phyloP scores from a whole-genome alignment of 2,888 invertebrate genomes.

The Zaprionus obscuricornis region DNA sequence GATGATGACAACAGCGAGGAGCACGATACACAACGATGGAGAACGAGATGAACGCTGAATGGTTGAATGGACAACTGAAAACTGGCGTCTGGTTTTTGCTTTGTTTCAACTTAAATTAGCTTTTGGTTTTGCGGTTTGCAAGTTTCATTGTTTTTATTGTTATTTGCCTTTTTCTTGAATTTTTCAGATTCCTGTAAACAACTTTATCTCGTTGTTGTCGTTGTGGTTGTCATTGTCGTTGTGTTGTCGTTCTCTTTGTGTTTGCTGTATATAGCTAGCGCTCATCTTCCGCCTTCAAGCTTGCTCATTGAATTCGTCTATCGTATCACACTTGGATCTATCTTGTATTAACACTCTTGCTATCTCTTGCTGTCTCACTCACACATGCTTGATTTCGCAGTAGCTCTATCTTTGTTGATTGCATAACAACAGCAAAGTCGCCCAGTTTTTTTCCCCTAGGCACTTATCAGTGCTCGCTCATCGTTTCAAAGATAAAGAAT shows the following conservation, averaged over 20 bases:
- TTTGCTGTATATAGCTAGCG: conserved; percentile 20
- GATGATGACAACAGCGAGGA: not conserved
- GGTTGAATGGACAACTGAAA: conserved; percentile 44
- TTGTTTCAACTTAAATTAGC: conserved; percentile 73
- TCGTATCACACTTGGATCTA: conserved; percentile 35
- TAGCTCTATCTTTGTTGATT: too few relatives aligned
- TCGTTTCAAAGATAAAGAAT: too few relatives aligned
- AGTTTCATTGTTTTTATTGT: conserved; percentile 51
- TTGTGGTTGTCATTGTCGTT: conserved; percentile 25
- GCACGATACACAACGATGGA: conserved; percentile 4
- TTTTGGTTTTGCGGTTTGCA: conserved; percentile 30
- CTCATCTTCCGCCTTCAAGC: conserved; percentile 67
- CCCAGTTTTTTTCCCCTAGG: too few relatives aligned
- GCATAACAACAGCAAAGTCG: conserved; percentile 16
- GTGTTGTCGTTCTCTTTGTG: conserved; percentile 27
- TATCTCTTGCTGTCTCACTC: conserved; percentile 5
- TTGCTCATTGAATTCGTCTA: conserved; percentile 55
- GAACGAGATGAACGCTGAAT: not conserved
- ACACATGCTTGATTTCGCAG: conserved; percentile 56
- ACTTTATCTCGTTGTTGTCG: conserved; percentile 67
- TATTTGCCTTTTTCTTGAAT: conserved; percentile 59
- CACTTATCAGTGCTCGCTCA: too few relatives aligned
- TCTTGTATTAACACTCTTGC: too few relatives aligned
- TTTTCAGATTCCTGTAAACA: conserved; percentile 77
- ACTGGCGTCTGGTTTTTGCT: conserved; percentile 52